These are phyloP conservation scores for Gonatopus flavifemur DNA, from an alignment of 1,140 invertebrate genomes.

Conservation along the genomic window DNA sequence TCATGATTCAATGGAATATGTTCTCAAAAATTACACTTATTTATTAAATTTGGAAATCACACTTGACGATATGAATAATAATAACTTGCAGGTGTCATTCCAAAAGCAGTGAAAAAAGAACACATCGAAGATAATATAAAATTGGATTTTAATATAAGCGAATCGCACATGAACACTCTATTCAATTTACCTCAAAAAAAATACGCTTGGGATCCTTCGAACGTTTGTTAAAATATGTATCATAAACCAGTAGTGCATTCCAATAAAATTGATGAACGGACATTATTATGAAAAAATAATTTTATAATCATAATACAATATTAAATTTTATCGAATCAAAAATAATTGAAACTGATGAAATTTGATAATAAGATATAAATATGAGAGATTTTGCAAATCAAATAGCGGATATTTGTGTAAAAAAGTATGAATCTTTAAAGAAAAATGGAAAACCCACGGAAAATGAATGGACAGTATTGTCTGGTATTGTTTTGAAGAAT, in stretches of 20 bases:
- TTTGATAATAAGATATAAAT: constrained; percentile 7
- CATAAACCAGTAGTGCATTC: too few relatives aligned
- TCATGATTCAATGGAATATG: not conserved
- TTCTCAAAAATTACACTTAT: constrained; percentile 6
- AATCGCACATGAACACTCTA: constrained; percentile 62
- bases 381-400: constrained; percentile 52
- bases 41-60: too few relatives aligned
- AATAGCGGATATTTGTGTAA: constrained; percentile 62
- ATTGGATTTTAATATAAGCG: constrained; percentile 65
- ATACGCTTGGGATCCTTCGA: constrained; percentile 74
- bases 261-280: not conserved
- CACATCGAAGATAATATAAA: constrained; percentile 70
- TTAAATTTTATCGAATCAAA: not conserved
- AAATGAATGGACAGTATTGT: constrained; percentile 82
- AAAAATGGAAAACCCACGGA: constrained; percentile 77
- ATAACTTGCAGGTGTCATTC: constrained; percentile 69
- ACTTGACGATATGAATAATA: too few relatives aligned
- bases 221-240: constrained; percentile 49
- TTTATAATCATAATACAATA: constrained; percentile 3
- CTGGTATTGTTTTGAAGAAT: constrained; percentile 68
- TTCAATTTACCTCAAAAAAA: constrained; percentile 62
- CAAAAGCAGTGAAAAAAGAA: constrained; percentile 65
- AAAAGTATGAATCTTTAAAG: constrained; percentile 68
- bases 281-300: not conserved
- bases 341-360: constrained; percentile 1